Percentiles rank a stretch among this genome's conserved stretches.
Evolutionary conservation across 2,797 vertebrate genomes (phyloP).

Genomic region (Molothrus ater): DNA sequence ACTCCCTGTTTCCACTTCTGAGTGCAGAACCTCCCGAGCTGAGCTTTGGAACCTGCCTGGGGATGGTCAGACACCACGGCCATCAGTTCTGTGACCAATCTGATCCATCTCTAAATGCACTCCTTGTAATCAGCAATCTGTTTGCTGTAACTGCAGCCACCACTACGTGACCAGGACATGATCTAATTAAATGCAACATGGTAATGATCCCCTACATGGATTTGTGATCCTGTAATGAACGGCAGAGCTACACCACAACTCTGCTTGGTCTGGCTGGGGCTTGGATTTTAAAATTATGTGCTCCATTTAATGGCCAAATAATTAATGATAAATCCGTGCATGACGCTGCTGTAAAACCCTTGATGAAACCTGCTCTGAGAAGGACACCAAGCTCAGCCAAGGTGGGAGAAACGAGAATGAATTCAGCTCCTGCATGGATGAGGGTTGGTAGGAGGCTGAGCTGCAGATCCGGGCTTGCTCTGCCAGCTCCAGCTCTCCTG

Average conservation of each 20-base stretch:
- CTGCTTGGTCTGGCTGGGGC: background rate
- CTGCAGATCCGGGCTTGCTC: background rate
- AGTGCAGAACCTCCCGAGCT: background rate
- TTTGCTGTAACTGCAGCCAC: background rate
- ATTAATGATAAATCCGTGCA: background rate
- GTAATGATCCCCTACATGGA: background rate
- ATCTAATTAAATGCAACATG: slow-evolving; percentile 24
- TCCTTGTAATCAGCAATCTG: background rate
- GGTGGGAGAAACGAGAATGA: background rate
- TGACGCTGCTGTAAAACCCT: background rate
- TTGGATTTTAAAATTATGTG: background rate
- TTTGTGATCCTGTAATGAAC: background rate
- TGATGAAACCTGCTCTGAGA: background rate
- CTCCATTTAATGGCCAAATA: background rate
- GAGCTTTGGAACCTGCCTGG: background rate
- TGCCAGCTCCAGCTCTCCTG: background rate
- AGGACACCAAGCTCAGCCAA: background rate
- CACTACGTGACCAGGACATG: background rate
- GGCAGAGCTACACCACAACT: background rate
- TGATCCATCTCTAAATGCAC: background rate
- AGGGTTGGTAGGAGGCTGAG: background rate
- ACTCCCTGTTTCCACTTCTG: background rate
- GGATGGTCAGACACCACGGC: background rate
- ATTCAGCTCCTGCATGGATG: background rate
- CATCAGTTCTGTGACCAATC: background rate